Base-by-base conservation (phyloP, 1,140 invertebrate genomes). In the Sesamia nonagrioides region DNA sequence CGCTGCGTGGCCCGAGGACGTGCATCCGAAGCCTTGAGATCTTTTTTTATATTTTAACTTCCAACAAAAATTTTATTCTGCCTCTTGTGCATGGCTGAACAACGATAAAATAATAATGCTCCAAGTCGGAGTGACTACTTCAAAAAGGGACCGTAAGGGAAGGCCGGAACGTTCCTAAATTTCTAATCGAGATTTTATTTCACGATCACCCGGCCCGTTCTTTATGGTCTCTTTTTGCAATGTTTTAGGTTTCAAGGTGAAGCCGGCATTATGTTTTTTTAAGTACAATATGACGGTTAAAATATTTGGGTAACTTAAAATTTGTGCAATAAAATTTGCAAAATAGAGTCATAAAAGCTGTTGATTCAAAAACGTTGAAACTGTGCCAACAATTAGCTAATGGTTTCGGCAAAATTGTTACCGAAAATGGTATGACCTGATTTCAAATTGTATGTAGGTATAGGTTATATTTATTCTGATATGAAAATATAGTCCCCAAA, bases 31-130 rank as follows among this genome's bases (percentile, higher is more conserved):
- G 89, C 90, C 91, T 94, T 92, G 85, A 86, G 84, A 37, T 78
- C 69, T 83, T 87, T 90, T 86, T 88, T 89, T 86, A 58, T 50
- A 78, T 87, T 90, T 91, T 86, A 84, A 78, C 84, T 69, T 83
- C 72, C 71, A 86, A 89, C 90, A 86, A 87, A 87, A 88, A 86
- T 90, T 91, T 85, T 89, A 89, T 87, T 86, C 80, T 87, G 83
- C 86, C 84, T 87, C 85, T 87, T 84, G 84, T 88, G 87, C 86
- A 84, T 86, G 89, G 85, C 81, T 88, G 86, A 90, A 84, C 88
- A 89, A 81, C 88, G 87, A 92, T 93, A 90, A 92, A 91, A 91
- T 92, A 91, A 92, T 91, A 91, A 91, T 87, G 88, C 84, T 86
- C 78, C 75, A 78, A 82, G 80, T 56, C 74, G 60, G 80, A 87